Conservation (phyloP, 53 echinoderm and acorn worm genomes). For the Holothuria scabra region DNA sequence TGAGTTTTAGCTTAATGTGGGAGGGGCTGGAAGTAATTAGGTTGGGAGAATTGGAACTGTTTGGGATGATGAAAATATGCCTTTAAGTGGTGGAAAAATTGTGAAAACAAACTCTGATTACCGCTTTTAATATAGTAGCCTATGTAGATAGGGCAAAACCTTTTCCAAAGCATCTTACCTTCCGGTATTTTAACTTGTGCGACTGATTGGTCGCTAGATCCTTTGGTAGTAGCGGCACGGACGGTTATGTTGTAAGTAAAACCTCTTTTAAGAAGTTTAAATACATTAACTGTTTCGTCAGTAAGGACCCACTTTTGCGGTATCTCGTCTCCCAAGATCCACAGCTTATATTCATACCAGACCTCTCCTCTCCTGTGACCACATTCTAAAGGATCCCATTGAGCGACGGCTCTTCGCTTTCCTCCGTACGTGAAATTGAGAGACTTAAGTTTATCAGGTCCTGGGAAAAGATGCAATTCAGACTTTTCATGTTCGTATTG, state of each 20-base stretch:
- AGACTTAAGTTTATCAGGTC: too few species aligned
- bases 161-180: neutral
- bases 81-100: too few species aligned
- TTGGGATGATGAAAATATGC: too few species aligned
- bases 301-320: neutral
- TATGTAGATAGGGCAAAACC: too few species aligned
- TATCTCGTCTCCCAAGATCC: neutral
- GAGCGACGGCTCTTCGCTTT: neutral
- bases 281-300: neutral
- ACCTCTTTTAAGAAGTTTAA: neutral
- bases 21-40: too few species aligned
- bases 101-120: too few species aligned
- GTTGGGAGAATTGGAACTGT: too few species aligned
- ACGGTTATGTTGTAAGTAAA: conserved; percentile 27
- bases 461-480: too few species aligned
- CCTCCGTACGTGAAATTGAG: conserved; percentile 10
- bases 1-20: too few species aligned
- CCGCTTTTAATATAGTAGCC: too few species aligned
- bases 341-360: conserved; percentile 37
- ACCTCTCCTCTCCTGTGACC: conserved; percentile 9
- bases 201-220: neutral
- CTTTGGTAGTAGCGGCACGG: conserved; percentile 3
- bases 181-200: conserved; percentile 5
- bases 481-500: too few species aligned
- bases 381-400: conserved; percentile 7